phyloP scores from a whole-genome alignment of 2,888 invertebrate genomes.

The Ophioninae sp. region DNA sequence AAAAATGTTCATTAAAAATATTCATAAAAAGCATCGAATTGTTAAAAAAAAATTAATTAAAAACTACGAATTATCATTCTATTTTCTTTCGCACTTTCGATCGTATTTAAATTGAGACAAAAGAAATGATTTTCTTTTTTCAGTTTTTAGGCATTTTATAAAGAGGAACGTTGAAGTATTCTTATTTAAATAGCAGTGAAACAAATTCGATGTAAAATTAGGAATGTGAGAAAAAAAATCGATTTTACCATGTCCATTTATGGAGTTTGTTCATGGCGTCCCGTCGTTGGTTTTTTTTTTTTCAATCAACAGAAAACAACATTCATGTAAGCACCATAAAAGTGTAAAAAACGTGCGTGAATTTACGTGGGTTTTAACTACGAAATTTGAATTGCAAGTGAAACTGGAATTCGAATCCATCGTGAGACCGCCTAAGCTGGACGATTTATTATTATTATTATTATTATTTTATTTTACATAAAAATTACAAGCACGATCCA shows the following conservation, averaged over 20 bases:
- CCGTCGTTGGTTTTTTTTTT: slow-evolving; percentile 16
- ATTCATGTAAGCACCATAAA: slow-evolving; percentile 51
- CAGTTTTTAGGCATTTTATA: too few species aligned
- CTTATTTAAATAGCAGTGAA: too few species aligned
- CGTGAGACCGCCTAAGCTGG: background rate
- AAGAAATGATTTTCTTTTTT: too few species aligned
- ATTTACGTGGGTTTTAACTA: background rate
- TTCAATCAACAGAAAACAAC: slow-evolving; percentile 35
- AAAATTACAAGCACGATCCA: too few species aligned
- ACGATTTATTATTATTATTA: background rate
- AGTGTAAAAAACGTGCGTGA: slow-evolving; percentile 40
- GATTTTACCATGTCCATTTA: slow-evolving; percentile 30
- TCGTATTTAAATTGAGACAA: too few species aligned
- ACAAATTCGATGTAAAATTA: background rate
- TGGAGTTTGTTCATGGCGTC: slow-evolving; percentile 34
- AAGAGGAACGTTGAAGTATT: background rate
- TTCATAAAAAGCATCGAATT: too few species aligned
- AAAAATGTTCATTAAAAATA: too few species aligned
- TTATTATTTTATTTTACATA: background rate
- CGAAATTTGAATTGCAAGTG: background rate
- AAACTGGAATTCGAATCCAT: background rate
- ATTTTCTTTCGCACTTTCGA: too few species aligned
- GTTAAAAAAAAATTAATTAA: too few species aligned
- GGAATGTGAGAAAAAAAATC: slow-evolving; percentile 8
- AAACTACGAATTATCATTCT: too few species aligned